Evolutionary conservation across 2,888 invertebrate species (phyloP).

Genomic region (Drosophila dives): DNA sequence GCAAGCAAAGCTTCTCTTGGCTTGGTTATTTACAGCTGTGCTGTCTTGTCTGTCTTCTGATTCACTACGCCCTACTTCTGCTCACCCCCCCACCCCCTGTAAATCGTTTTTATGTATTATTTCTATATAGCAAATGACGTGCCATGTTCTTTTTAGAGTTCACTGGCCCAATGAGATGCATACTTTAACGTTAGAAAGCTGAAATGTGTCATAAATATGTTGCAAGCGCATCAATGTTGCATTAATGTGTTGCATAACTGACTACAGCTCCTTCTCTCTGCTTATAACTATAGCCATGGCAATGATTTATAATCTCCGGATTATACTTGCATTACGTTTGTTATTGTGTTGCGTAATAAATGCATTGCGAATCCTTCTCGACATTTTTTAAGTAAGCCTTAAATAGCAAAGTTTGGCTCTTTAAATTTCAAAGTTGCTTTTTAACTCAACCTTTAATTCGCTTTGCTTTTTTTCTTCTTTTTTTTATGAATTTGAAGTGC

Average conservation of each 20-base stretch:
- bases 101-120: slow-evolving; percentile 35
- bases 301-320: not conserved
- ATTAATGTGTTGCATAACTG: not conserved
- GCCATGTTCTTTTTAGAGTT: slow-evolving; percentile 26
- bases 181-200: not conserved
- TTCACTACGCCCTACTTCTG: slow-evolving; percentile 4
- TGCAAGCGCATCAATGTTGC: not conserved
- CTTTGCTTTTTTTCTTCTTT: not conserved
- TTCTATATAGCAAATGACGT: slow-evolving; percentile 34
- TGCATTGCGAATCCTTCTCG: too few species aligned
- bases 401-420: not conserved
- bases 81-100: not conserved
- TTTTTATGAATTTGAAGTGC: not conserved
- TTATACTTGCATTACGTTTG: not conserved
- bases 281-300: not conserved
- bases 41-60: slow-evolving; percentile 44
- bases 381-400: not conserved
- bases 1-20: slow-evolving; percentile 33
- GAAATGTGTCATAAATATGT: slow-evolving; percentile 2
- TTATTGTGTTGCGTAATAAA: not conserved
- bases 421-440: not conserved
- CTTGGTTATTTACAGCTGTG: slow-evolving; percentile 47
- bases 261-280: not conserved
- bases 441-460: not conserved
- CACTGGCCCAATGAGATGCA: slow-evolving; percentile 44